Conservation (phyloP, 2,888 invertebrate genomes). For the Steinernema scapterisci region DNA sequence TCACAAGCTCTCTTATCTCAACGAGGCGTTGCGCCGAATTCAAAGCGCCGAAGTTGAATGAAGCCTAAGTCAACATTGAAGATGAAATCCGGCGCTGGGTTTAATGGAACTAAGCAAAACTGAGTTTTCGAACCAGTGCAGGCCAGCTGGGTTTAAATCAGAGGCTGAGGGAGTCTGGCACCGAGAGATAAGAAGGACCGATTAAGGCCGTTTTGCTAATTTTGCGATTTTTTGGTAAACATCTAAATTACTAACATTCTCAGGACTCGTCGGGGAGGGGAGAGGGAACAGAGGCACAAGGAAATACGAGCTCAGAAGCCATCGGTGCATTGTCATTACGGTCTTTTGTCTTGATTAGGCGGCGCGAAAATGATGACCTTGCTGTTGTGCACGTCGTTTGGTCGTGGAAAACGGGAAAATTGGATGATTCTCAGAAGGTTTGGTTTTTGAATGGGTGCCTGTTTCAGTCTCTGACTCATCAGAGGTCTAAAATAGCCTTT, state of each 20-base stretch:
- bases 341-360: slow-evolving; percentile 13
- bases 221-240: slow-evolving; percentile 19
- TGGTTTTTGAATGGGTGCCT: neutral
- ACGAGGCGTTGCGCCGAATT: too few relatives aligned
- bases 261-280: too few relatives aligned
- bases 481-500: too few relatives aligned
- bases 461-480: too few relatives aligned
- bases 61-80: neutral
- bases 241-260: slow-evolving; percentile 22
- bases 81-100: neutral
- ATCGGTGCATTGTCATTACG: neutral
- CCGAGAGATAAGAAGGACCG: too few relatives aligned
- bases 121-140: too few relatives aligned
- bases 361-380: neutral
- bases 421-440: neutral
- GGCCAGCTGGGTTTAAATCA: too few relatives aligned
- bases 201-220: too few relatives aligned
- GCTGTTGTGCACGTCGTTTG: neutral
- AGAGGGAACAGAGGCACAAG: too few relatives aligned
- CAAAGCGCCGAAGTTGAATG: neutral
- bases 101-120: too few relatives aligned
- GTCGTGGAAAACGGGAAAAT: neutral
- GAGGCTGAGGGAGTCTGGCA: too few relatives aligned
- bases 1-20: too few relatives aligned
- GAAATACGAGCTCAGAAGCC: neutral